Evolutionary conservation across 2,888 invertebrate species (phyloP), one percentile per base, ranked within the genome.

Genomic region (Scaptomyza cyrtandrae): DNA sequence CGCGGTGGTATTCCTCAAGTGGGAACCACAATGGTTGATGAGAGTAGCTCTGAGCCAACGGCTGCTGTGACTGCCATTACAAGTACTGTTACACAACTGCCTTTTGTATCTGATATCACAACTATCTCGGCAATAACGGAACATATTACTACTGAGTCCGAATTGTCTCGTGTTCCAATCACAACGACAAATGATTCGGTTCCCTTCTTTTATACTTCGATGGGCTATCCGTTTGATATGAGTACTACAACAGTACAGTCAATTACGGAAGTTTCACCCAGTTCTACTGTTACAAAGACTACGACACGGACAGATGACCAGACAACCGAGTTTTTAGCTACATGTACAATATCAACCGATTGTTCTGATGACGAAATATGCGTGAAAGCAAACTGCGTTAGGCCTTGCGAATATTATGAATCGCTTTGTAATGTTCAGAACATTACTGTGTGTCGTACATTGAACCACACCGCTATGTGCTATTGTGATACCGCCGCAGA

Each of bases 391-490:
- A 86, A 88, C 35, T 95, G 94, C 89, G 84, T 91, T 62, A 92
- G 93, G 90, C 94, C 94, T 58, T 95, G 94, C 84, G 89, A 91
- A 59, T 86, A 91, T 79, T 93, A 92, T 76, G 43, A 67, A 45
- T 72, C 69, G 31, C 67, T 89, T 43, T 90, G 91, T 68, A 65
- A 71, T 56, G 89, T 90, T 75, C 93, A 93, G 69, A 88, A 86
- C 70, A 91, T 91, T 83, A 88, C 92, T 69, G 82, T 90, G 73
- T 94, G 94, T 91, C 91, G 92, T 76, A 93, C 93, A 63, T 89
- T 92, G 72, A 92, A 92, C 83, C 94, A 94, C 90, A 92, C 92
- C 86, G 92, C 93, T 78, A 92, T 93, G 92, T 94, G 94, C 92
- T 93, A 93, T 91, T 94, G 94, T 91, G 89, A 90, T 89, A 78